These are phyloP conservation scores for Cyaniris semiargus DNA, from an alignment of 2,888 invertebrate genomes.

Conservation along the genomic window DNA sequence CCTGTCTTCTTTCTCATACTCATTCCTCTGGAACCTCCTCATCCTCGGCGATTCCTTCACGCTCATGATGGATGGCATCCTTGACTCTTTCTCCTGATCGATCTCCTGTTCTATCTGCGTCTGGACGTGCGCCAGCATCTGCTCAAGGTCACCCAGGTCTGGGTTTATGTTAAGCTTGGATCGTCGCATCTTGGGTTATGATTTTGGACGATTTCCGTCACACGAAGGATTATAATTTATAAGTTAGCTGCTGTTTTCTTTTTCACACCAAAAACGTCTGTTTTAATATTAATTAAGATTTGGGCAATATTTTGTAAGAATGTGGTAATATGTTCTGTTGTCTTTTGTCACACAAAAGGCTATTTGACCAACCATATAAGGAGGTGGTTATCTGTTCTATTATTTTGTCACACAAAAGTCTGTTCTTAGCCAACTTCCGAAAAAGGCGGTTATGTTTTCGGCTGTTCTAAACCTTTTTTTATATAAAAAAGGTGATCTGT, in stretches of 20 bases:
- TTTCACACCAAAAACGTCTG: neutral
- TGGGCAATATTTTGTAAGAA: no score
- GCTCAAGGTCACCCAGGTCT: constrained; percentile 72
- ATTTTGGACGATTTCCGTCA: no score
- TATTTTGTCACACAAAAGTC: no score
- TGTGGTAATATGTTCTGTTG: no score
- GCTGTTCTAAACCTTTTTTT: neutral
- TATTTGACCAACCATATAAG: neutral
- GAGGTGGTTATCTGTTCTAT: no score
- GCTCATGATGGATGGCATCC: constrained; percentile 61
- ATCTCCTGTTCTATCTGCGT: constrained; percentile 73
- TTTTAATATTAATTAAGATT: neutral
- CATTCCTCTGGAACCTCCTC: constrained; percentile 55
- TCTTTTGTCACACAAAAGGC: neutral
- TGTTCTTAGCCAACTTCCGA: neutral
- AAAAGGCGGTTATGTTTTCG: neutral
- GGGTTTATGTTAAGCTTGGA: constrained; percentile 66
- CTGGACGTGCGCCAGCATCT: constrained; percentile 75
- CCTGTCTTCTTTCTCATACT: constrained; percentile 54
- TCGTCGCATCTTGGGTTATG: constrained; percentile 56
- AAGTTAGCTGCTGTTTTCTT: no score
- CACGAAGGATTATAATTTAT: neutral
- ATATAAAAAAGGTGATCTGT: neutral
- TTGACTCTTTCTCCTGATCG: constrained; percentile 64
- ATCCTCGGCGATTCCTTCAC: constrained; percentile 68